phyloP scores from a whole-genome alignment of 2,113 vertebrate species.

The Channa argus region DNA sequence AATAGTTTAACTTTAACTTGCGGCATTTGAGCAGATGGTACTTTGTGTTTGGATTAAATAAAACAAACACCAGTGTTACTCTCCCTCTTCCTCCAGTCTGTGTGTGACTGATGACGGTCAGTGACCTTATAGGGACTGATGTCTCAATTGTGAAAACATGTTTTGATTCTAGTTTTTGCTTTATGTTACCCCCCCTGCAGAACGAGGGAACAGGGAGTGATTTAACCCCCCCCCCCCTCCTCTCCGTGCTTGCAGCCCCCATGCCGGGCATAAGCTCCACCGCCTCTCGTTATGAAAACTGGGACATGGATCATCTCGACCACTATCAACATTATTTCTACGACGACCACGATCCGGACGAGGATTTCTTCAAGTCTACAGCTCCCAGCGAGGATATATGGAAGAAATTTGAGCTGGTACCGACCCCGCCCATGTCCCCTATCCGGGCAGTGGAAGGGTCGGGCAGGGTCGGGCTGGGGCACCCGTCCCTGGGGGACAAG shows the following conservation, averaged over 20 bases:
- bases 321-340: slow-evolving; percentile 94
- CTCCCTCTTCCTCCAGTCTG: too few species aligned
- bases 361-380: slow-evolving; percentile 94
- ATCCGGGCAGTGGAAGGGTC: slow-evolving; percentile 80
- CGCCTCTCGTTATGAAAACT: slow-evolving; percentile 76
- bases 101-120: too few species aligned
- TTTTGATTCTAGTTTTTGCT: too few species aligned
- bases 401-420: slow-evolving; percentile 98
- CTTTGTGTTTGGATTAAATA: neutral
- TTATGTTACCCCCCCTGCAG: slow-evolving; percentile 43
- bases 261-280: slow-evolving; percentile 81
- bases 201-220: slow-evolving; percentile 70
- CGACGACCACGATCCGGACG: slow-evolving; percentile 90
- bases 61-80: too few species aligned
- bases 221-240: slow-evolving; percentile 9
- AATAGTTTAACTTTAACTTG: slow-evolving; percentile 41
- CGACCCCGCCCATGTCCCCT: slow-evolving; percentile 91
- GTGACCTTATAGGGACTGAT: neutral
- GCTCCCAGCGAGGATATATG: slow-evolving; percentile 97
- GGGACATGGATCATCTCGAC: slow-evolving; percentile 91
- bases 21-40: neutral
- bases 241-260: slow-evolving; percentile 46
- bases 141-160: too few species aligned
- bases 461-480: slow-evolving; percentile 67
- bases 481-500: slow-evolving; percentile 82